These are phyloP conservation scores for Copidosoma floridanum DNA, from an alignment of 1,140 invertebrate genomes.

Conservation along the genomic window DNA sequence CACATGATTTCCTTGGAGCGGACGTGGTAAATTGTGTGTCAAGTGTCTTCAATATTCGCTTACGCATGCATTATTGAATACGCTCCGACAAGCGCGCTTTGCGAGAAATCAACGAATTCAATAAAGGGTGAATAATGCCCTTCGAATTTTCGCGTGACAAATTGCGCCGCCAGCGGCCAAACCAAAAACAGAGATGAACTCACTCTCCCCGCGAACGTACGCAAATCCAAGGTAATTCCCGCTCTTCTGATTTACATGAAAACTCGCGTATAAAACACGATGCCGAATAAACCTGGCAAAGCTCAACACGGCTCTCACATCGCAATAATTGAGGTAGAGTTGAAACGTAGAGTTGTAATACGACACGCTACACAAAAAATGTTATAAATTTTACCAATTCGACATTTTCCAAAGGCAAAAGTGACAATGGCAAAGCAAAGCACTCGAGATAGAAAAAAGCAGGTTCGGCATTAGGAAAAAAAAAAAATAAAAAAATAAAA, in stretches of 20 bases:
- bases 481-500: no score
- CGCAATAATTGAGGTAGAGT: no score
- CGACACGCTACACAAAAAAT: no score
- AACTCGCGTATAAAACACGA: no score
- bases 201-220: not conserved
- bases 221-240: not conserved
- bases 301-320: no score
- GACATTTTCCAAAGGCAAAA: no score
- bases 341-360: no score
- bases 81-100: not conserved
- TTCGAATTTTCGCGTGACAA: not conserved
- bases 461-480: no score
- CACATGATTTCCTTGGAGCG: not conserved
- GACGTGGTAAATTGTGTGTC: not conserved
- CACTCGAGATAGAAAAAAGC: no score
- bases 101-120: conserved; percentile 41
- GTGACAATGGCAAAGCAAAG: no score
- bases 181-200: conserved; percentile 27
- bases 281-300: no score
- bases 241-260: not conserved
- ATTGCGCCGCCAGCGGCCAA: not conserved
- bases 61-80: conserved; percentile 26
- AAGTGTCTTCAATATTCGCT: conserved; percentile 8
- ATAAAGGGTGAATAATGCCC: conserved; percentile 47
- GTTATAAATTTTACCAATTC: no score